Evolutionary conservation across 2,888 invertebrate genomes (phyloP).

Genomic region (Apamea monoglypha): DNA sequence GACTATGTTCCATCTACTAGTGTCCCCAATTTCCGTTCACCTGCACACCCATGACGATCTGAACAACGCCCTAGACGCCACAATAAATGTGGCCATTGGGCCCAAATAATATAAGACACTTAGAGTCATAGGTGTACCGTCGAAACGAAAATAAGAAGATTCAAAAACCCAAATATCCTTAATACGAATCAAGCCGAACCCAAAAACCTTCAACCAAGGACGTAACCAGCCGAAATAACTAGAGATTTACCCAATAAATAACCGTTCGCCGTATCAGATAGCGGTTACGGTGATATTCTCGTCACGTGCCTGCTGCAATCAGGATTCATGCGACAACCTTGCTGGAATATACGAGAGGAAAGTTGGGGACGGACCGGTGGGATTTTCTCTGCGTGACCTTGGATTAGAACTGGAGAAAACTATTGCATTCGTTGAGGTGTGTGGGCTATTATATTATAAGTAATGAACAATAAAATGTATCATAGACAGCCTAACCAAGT

Average conservation of each 20-base stretch:
- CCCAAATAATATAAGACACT: neutral
- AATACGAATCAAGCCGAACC: slow-evolving; percentile 11
- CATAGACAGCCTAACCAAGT: neutral
- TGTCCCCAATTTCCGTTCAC: neutral
- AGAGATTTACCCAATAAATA: slow-evolving; percentile 72
- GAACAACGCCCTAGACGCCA: neutral
- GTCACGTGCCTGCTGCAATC: slow-evolving; percentile 68
- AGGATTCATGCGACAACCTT: slow-evolving; percentile 69
- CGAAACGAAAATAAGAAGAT: neutral
- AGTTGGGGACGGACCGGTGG: slow-evolving; percentile 10
- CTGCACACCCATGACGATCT: neutral
- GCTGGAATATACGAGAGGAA: slow-evolving; percentile 38
- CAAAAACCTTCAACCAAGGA: slow-evolving; percentile 50
- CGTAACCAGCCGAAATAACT: slow-evolving; percentile 66
- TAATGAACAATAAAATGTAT: neutral
- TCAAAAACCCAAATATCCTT: neutral
- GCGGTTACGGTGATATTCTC: slow-evolving; percentile 60
- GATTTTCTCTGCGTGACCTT: slow-evolving; percentile 14
- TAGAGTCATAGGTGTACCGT: neutral
- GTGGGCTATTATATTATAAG: too few relatives aligned
- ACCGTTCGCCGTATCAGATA: slow-evolving; percentile 68
- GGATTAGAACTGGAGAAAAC: neutral
- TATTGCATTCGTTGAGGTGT: neutral
- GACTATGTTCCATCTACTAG: neutral
- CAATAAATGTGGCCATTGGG: neutral